These are phyloP conservation scores for Clostera curtula DNA, from an alignment of 2,888 invertebrate genomes.

Conservation along the genomic window DNA sequence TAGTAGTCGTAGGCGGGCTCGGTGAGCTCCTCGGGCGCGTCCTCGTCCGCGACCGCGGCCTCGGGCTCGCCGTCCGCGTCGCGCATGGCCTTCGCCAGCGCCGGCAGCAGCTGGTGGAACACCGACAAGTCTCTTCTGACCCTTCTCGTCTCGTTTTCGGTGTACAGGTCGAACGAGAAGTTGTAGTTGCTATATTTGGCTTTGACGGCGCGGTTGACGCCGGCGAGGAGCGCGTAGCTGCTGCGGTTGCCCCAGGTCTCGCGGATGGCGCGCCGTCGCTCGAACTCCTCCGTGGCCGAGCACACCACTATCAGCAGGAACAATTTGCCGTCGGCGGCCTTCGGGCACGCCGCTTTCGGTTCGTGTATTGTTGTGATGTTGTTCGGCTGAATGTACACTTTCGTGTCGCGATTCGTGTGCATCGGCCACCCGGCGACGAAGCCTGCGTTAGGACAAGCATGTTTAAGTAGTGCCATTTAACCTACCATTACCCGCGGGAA, in stretches of 20 bases:
- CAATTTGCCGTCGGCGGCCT: slow-evolving; percentile 42
- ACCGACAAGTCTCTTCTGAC: slow-evolving; percentile 42
- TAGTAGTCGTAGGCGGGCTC: slow-evolving; percentile 45
- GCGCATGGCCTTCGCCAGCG: slow-evolving; percentile 50
- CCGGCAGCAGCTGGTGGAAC: slow-evolving; percentile 44
- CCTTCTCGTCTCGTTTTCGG: slow-evolving; percentile 22
- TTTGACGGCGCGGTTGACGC: slow-evolving; percentile 35
- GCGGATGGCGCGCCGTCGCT: slow-evolving; percentile 78
- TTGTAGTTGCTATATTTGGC: slow-evolving; percentile 55
- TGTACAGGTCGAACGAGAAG: slow-evolving; percentile 46
- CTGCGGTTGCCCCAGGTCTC: slow-evolving; percentile 80
- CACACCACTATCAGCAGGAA: slow-evolving; percentile 84
- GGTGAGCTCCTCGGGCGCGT: slow-evolving; percentile 36
- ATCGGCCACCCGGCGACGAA: slow-evolving; percentile 81
- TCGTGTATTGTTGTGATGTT: slow-evolving; percentile 80
- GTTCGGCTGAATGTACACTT: slow-evolving; percentile 81
- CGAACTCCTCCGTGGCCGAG: slow-evolving; percentile 81
- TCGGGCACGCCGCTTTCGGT: slow-evolving; percentile 74
- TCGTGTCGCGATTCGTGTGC: slow-evolving; percentile 82
- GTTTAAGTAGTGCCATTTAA: neutral
- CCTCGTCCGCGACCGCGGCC: too few relatives aligned
- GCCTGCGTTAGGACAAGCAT: slow-evolving; percentile 34
- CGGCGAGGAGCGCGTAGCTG: slow-evolving; percentile 41
- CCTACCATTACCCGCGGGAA: neutral
- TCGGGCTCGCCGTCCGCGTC: too few relatives aligned